Evolutionary conservation across 2,888 invertebrate genomes (phyloP).

Genomic region (Trichopoda pennipes): DNA sequence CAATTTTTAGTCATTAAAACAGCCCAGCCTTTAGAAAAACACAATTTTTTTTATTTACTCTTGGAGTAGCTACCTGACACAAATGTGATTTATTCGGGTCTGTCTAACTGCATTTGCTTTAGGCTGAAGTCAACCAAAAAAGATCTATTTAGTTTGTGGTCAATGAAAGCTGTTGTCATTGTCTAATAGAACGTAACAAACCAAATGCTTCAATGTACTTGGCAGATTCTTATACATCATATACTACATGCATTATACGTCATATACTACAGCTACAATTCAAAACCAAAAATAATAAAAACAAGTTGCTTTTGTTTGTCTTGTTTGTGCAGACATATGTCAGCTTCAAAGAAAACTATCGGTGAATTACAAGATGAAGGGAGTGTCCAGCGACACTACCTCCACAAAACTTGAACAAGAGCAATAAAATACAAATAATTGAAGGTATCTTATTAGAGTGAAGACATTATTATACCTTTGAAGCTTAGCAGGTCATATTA

Average conservation of each 20-base stretch:
- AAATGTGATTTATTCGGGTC: constrained; percentile 29
- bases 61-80: constrained; percentile 25
- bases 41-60: too few relatives aligned
- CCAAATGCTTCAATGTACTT: constrained; percentile 58
- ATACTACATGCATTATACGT: constrained; percentile 26
- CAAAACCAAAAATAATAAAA: not conserved
- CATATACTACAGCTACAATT: constrained; percentile 25
- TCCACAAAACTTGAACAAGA: constrained; percentile 1
- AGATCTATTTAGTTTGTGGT: not conserved
- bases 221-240: constrained; percentile 10
- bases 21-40: not conserved
- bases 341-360: constrained; percentile 46
- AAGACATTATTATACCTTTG: not conserved
- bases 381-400: constrained; percentile 54
- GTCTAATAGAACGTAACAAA: constrained; percentile 61
- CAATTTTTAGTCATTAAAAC: constrained; percentile 16
- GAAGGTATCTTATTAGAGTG: constrained; percentile 13
- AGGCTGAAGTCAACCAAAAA: constrained; percentile 4
- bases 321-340: constrained; percentile 31
- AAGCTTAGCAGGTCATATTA: constrained; percentile 8
- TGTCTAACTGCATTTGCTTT: constrained; percentile 23
- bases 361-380: constrained; percentile 47
- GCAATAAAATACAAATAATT: not conserved
- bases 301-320: not conserved
- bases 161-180: constrained; percentile 36